phyloP scores from a whole-genome alignment of 2,113 vertebrate species.

The Poeciliopsis retropinna region DNA sequence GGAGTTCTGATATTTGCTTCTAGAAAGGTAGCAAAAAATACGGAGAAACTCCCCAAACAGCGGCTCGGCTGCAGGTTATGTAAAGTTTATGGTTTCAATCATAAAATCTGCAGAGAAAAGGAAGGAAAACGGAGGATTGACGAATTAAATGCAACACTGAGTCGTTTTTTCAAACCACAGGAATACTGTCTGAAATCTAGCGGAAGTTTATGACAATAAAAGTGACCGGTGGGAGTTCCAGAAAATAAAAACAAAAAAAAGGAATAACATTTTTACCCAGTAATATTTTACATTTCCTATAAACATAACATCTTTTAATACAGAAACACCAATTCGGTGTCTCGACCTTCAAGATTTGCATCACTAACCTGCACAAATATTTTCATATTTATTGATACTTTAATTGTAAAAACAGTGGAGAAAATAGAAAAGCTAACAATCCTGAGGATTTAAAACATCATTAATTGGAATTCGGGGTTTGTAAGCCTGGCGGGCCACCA shows the following conservation, averaged over 20 bases:
- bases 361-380: too few relatives aligned
- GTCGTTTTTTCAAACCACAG: slow-evolving; percentile 20
- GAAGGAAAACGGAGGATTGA: not conserved
- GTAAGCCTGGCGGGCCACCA: too few relatives aligned
- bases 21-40: slow-evolving; percentile 7
- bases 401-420: too few relatives aligned
- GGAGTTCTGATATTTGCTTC: slow-evolving; percentile 9
- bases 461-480: too few relatives aligned
- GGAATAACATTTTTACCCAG: too few relatives aligned
- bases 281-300: too few relatives aligned
- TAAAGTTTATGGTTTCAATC: not conserved
- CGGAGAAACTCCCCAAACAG: not conserved
- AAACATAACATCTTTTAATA: too few relatives aligned
- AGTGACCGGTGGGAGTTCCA: slow-evolving; percentile 12
- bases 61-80: not conserved
- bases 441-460: too few relatives aligned
- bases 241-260: not conserved
- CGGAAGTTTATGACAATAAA: slow-evolving; percentile 23
- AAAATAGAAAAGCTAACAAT: too few relatives aligned
- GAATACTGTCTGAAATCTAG: slow-evolving; percentile 15
- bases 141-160: slow-evolving; percentile 12
- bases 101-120: not conserved
- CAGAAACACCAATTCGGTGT: too few relatives aligned
- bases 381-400: too few relatives aligned
- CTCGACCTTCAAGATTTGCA: too few relatives aligned